Evolutionary conservation across 2,888 invertebrate species (phyloP).

Genomic region (Microplitis manilae): DNA sequence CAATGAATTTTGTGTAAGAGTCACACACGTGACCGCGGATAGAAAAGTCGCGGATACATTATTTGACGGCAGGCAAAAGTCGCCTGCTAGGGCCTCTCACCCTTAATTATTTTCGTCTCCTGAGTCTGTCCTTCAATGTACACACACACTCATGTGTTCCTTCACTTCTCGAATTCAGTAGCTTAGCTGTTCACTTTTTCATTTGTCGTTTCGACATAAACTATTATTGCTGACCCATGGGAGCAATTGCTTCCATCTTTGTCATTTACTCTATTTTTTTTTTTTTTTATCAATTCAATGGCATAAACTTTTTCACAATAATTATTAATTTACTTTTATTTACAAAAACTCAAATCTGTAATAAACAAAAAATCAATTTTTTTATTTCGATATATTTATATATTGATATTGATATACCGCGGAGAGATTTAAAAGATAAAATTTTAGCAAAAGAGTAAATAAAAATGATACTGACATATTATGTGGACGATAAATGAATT

Average conservation of each 20-base stretch:
- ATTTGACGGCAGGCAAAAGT: slow-evolving; percentile 6
- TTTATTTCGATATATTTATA: not conserved
- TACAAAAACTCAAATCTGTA: not conserved
- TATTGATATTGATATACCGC: not conserved
- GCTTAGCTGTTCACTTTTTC: not conserved
- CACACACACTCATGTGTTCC: too few relatives aligned
- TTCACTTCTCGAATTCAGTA: too few relatives aligned
- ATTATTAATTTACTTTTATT: not conserved
- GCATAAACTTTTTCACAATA: not conserved
- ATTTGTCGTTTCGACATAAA: not conserved
- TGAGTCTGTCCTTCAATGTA: not conserved
- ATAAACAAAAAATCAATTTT: not conserved
- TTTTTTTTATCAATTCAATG: not conserved
- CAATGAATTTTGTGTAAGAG: slow-evolving; percentile 44
- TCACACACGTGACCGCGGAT: slow-evolving; percentile 37
- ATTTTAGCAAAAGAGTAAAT: not conserved
- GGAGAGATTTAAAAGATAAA: too few relatives aligned
- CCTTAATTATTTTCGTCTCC: not conserved
- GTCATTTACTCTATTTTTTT: not conserved
- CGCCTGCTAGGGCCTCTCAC: not conserved
- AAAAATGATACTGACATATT: not conserved
- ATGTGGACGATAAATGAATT: slow-evolving; percentile 65
- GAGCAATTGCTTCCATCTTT: not conserved
- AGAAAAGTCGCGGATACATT: not conserved
- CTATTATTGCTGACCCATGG: not conserved